Percentiles rank a stretch among this genome's conserved stretches.
Conservation (phyloP, 2,113 vertebrate genomes). For the Lathamus discolor region DNA sequence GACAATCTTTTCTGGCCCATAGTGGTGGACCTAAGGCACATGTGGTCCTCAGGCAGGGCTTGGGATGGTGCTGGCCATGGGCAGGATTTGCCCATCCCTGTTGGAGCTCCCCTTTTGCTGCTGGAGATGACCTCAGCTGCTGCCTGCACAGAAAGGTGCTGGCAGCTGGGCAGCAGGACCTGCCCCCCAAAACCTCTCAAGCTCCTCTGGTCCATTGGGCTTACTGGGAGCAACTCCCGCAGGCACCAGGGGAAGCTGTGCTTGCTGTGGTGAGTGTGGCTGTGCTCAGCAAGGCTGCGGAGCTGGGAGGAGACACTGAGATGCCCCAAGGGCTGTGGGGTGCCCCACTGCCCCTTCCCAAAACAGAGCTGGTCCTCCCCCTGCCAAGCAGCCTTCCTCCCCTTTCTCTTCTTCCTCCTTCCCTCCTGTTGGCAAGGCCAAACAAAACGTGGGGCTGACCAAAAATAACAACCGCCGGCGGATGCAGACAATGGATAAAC, state of each 20-base stretch:
- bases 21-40: rapidly evolving
- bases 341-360: neutral
- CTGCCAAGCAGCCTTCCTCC: neutral
- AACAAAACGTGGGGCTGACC: neutral
- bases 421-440: neutral
- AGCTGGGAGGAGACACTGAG: rapidly evolving
- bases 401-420: slow-evolving; percentile 43
- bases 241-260: neutral
- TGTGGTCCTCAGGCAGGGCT: neutral
- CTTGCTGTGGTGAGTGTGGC: neutral
- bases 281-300: neutral
- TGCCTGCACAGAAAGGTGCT: neutral
- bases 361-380: neutral
- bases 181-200: neutral
- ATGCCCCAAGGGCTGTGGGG: neutral
- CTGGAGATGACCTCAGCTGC: neutral
- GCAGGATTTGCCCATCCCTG: neutral
- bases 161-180: neutral
- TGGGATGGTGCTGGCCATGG: neutral
- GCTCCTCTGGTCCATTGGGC: neutral
- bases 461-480: slow-evolving; percentile 46
- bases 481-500: slow-evolving; percentile 65
- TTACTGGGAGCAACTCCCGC: neutral
- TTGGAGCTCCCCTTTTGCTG: neutral
- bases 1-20: neutral